These are phyloP conservation scores for Callorhinus ursinus DNA, from an alignment of 2,113 vertebrate genomes.

Conservation along the genomic window DNA sequence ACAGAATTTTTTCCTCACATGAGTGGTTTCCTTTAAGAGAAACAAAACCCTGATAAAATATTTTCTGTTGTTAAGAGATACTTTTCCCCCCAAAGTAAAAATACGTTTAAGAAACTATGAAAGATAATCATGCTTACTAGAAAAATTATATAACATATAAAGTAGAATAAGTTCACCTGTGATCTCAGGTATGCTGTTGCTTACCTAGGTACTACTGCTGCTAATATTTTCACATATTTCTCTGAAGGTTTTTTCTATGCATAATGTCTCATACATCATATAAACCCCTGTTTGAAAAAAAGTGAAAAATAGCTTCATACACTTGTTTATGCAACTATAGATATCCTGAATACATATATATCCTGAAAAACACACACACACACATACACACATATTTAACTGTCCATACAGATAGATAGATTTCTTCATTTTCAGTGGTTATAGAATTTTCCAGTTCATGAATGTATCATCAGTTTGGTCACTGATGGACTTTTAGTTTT, in stretches of 20 bases:
- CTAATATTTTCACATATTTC: slow-evolving; percentile 24
- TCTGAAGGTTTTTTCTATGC: neutral
- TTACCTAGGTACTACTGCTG: neutral
- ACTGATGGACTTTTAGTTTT: neutral
- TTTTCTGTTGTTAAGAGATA: slow-evolving; percentile 29
- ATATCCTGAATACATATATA: neutral
- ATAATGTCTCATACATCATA: neutral
- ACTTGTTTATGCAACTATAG: neutral
- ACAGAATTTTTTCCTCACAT: neutral
- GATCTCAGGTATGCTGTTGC: neutral
- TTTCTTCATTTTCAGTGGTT: neutral
- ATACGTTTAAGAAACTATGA: neutral
- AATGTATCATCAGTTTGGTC: neutral
- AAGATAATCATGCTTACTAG: neutral
- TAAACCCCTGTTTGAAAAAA: neutral
- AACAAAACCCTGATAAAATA: slow-evolving; percentile 32
- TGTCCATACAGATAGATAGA: neutral
- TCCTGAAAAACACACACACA: neutral
- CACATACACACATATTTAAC: neutral
- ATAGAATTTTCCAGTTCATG: neutral
- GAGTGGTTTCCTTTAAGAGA: neutral
- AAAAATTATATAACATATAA: neutral
- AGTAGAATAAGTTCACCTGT: neutral
- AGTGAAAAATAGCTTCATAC: neutral
- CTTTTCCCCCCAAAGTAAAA: neutral